phyloP scores from a whole-genome alignment of 2,888 invertebrate species.

The Xestobium rufovillosum region DNA sequence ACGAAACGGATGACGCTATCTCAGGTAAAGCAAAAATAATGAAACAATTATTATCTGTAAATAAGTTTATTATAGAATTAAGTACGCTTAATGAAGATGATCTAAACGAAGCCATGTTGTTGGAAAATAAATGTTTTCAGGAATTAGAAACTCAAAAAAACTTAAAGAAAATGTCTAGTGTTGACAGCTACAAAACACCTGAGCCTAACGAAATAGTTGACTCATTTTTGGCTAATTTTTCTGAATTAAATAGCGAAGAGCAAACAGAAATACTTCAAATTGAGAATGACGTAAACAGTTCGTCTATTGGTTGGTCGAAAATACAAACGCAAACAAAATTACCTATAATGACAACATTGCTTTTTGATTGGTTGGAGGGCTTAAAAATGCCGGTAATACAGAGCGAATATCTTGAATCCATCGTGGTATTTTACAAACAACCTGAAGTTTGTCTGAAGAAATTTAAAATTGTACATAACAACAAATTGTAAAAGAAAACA shows the following conservation, averaged over 20 bases:
- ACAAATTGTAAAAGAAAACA: too few relatives aligned
- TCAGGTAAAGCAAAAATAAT: not conserved
- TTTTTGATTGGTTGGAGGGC: constrained; percentile 73
- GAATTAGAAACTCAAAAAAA: constrained; percentile 45
- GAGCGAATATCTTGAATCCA: constrained; percentile 57
- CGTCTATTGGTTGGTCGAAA: constrained; percentile 56
- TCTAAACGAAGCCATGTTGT: constrained; percentile 42
- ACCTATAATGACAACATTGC: constrained; percentile 53
- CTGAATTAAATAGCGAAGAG: constrained; percentile 49
- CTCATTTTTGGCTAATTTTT: constrained; percentile 54
- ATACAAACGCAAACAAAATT: constrained; percentile 59
- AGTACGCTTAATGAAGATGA: constrained; percentile 43
- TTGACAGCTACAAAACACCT: constrained; percentile 29
- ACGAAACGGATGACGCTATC: constrained; percentile 29
- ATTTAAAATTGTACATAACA: constrained; percentile 49
- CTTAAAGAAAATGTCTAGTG: constrained; percentile 30
- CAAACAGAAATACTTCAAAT: constrained; percentile 48
- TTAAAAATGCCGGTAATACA: constrained; percentile 61
- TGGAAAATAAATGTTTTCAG: constrained; percentile 49
- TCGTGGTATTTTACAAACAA: constrained; percentile 56
- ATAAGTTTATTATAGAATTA: constrained; percentile 30
- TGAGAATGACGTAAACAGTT: constrained; percentile 58
- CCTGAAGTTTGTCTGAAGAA: constrained; percentile 55
- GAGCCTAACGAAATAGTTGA: constrained; percentile 37
- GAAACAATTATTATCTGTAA: too few relatives aligned